These are phyloP conservation scores for Ciona savignyi DNA, from an alignment of 23 tunicate species.

Conservation along the genomic window DNA sequence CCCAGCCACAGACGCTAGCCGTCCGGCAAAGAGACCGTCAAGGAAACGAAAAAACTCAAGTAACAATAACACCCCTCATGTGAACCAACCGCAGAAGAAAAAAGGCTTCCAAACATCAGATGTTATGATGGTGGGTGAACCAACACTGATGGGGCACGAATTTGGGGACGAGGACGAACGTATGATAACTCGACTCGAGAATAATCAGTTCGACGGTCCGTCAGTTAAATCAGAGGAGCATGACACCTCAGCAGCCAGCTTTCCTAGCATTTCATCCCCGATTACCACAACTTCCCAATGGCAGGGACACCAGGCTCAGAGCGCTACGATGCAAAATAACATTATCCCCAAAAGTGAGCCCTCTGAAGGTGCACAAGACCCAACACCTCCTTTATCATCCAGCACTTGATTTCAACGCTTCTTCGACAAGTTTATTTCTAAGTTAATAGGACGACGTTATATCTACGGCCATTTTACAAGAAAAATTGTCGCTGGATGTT, in stretches of 20 bases:
- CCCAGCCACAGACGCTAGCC: conserved; percentile 50
- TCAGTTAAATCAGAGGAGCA: conserved; percentile 45
- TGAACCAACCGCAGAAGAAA: conserved; percentile 35
- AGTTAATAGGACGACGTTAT: too few relatives aligned
- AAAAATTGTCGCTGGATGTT: too few relatives aligned
- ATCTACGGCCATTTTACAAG: too few relatives aligned
- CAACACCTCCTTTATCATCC: conserved; percentile 29
- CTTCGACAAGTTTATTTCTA: too few relatives aligned
- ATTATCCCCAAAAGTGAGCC: conserved; percentile 10
- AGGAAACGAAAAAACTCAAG: conserved; percentile 77
- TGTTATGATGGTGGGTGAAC: conserved; percentile 93
- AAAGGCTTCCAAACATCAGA: conserved; percentile 54
- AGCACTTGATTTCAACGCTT: conserved; percentile 19
- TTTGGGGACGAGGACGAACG: conserved; percentile 97
- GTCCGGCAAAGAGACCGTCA: conserved; percentile 22
- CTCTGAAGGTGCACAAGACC: neutral
- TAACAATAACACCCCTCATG: conserved; percentile 14
- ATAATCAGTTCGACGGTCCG: conserved; percentile 62
- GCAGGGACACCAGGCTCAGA: neutral
- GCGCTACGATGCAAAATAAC: neutral
- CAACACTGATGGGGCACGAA: conserved; percentile 89
- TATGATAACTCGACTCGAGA: conserved; percentile 87
- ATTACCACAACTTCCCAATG: neutral
- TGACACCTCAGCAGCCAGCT: conserved; percentile 29
- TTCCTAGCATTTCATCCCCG: conserved; percentile 41